Evolutionary conservation across 2,888 invertebrate genomes (phyloP).

Genomic region (Phania funesta): DNA sequence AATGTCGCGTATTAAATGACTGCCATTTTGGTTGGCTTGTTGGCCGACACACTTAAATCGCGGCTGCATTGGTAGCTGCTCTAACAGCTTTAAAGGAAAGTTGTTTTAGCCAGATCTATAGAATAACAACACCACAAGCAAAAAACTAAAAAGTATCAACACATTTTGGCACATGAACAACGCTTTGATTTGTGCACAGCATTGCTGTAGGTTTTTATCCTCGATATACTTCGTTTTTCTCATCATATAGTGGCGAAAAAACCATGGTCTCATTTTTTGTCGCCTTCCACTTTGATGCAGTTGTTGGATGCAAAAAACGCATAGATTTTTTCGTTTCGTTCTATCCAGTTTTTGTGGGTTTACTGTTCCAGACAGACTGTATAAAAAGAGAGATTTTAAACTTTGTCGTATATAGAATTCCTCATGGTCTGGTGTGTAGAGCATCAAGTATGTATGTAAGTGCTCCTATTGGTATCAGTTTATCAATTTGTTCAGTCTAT

Average conservation of each 20-base stretch:
- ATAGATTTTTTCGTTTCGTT: constrained; percentile 32
- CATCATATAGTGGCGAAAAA: constrained; percentile 27
- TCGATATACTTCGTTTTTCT: constrained; percentile 3
- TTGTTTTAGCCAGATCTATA: constrained; percentile 45
- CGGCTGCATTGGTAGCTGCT: constrained; percentile 25
- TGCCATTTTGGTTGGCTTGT: constrained; percentile 41
- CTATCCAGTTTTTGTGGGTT: background rate
- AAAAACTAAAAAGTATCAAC: constrained; percentile 31
- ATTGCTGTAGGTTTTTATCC: constrained; percentile 21
- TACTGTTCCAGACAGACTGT: constrained; percentile 4
- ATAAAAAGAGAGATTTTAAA: constrained; percentile 41
- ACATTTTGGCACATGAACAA: constrained; percentile 61
- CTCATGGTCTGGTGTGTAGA: constrained; percentile 17
- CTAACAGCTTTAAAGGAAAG: constrained; percentile 57
- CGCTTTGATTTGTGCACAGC: constrained; percentile 43
- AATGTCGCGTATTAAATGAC: constrained; percentile 62
- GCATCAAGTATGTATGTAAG: background rate
- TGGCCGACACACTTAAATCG: constrained; percentile 59
- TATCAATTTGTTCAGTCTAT: constrained; percentile 39
- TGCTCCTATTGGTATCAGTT: constrained; percentile 34
- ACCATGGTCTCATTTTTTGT: constrained; percentile 32
- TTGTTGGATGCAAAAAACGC: constrained; percentile 17
- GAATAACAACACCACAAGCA: constrained; percentile 4
- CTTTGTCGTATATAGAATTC: constrained; percentile 16
- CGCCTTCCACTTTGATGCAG: constrained; percentile 38